Percentiles rank a stretch among this genome's conserved stretches.
Evolutionary conservation across 1,140 invertebrate genomes (phyloP).

Genomic region (Procambarus clarkii): DNA sequence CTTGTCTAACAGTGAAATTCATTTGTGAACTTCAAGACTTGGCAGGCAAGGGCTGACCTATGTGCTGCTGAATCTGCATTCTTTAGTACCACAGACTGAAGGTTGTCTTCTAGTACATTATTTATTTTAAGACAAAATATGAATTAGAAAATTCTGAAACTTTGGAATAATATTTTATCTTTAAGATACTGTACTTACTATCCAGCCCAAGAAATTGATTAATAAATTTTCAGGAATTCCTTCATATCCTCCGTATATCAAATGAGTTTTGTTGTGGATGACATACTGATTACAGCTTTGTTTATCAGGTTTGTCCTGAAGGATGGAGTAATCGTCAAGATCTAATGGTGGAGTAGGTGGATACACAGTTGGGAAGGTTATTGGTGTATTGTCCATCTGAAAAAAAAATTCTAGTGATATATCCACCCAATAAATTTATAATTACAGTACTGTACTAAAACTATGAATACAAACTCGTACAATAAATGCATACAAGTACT

Average conservation of each 20-base stretch:
- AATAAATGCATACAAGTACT: too few species aligned
- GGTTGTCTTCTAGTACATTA: too few species aligned
- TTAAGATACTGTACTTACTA: constrained; percentile 79
- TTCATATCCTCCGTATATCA: constrained; percentile 80
- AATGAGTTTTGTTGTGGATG: constrained; percentile 71
- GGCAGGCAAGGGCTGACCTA: too few species aligned
- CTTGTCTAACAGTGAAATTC: too few species aligned
- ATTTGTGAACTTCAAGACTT: too few species aligned
- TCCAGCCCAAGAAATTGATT: constrained; percentile 87
- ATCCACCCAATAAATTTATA: background rate
- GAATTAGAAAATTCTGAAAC: too few species aligned
- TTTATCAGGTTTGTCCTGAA: constrained; percentile 25
- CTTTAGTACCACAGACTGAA: too few species aligned
- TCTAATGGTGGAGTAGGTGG: background rate
- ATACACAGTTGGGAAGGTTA: background rate
- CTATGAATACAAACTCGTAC: background rate
- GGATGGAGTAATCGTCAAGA: background rate
- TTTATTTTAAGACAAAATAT: too few species aligned
- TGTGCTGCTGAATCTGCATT: too few species aligned
- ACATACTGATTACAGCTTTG: constrained; percentile 72
- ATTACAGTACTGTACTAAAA: background rate
- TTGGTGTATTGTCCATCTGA: background rate
- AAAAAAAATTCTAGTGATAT: background rate
- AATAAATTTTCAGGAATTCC: constrained; percentile 93
- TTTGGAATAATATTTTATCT: too few species aligned